Evolutionary conservation across 2,113 vertebrate genomes (phyloP), one percentile per base, ranked within the genome.

Genomic region (Sebastes fasciatus): DNA sequence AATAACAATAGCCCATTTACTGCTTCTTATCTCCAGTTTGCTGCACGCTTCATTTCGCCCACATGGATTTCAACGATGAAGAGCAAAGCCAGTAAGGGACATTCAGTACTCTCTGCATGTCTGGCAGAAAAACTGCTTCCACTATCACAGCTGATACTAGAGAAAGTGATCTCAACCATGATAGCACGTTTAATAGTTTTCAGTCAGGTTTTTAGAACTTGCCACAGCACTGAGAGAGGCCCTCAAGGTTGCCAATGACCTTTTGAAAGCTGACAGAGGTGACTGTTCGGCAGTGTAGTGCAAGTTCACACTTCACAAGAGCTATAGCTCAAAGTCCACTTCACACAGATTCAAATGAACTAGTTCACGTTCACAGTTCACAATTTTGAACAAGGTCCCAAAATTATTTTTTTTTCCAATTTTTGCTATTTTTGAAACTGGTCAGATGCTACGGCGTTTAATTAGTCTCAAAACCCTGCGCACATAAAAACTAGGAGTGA

Each of bases 61-160:
- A 86, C 65, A 34, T 69, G 16, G n/a, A 85, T 79, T 74, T 71
- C 16, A 77, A 49, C 40, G 74, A 65, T 74, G 26, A 70, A 71
- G 21, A 67, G 46, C 61, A 14, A 48, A 42, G 54, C n/a, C 60
- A 48, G 42, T 45, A 66, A 73, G 19, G 51, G 64, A 86, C 67
- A 26, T 62, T 68, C 49, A 77, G 68, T 52, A 45, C 43, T 87
- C 51, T 66, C 68, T 66, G 72, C 58, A 34, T 34, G 34, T 34
- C 34, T 80, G 46, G 49, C 43, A 61, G 34, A 42, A 51, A 14
- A 17, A 51, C 9, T 11, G 21, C 12, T 62, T 40, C n/a, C 5
- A 68, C 14, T 63, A 51, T n/a, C 55, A 51, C 17, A 63, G 46
- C 19, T 21, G 9, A 74, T 43, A 40, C 3, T 6, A 65, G 7